Evolutionary conservation across 2,113 vertebrate genomes (phyloP).

Genomic region (Mustela nigripes): DNA sequence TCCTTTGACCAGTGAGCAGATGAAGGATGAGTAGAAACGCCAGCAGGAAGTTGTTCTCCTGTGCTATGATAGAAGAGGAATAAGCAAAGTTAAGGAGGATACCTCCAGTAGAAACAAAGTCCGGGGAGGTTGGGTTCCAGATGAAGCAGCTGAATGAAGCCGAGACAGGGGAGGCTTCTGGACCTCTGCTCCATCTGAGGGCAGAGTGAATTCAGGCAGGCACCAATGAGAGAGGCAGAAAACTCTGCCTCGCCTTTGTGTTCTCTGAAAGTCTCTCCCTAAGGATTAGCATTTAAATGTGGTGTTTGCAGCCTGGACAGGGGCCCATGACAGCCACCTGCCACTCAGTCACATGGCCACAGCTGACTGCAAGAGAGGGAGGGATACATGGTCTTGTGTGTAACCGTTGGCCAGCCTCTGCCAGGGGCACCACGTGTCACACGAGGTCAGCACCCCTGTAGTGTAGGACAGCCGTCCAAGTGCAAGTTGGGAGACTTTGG

Average conservation of each 20-base stretch:
- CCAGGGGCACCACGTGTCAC: neutral
- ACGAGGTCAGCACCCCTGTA: neutral
- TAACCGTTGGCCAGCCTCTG: neutral
- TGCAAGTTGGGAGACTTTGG: neutral
- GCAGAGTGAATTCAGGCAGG: too few species aligned
- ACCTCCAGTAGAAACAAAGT: neutral
- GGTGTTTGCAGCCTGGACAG: neutral
- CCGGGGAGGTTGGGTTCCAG: neutral
- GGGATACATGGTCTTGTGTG: neutral
- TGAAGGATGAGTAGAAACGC: neutral
- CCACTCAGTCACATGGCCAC: neutral
- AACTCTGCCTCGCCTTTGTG: neutral
- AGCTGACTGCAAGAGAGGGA: neutral
- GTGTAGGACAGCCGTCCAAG: neutral
- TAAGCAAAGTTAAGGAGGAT: neutral
- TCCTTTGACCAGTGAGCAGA: neutral
- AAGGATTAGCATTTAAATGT: neutral
- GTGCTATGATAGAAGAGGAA: neutral
- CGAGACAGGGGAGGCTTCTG: neutral
- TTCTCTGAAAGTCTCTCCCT: neutral
- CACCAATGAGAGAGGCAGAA: neutral
- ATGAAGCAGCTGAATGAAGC: neutral
- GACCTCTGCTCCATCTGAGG: neutral
- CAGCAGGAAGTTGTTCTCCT: neutral
- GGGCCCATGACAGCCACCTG: too few species aligned